A percentile compares a stretch with the other conserved stretches of the same genome.
phyloP scores from a whole-genome alignment of 2,113 vertebrate species.

The Psilopsiagon aurifrons region DNA sequence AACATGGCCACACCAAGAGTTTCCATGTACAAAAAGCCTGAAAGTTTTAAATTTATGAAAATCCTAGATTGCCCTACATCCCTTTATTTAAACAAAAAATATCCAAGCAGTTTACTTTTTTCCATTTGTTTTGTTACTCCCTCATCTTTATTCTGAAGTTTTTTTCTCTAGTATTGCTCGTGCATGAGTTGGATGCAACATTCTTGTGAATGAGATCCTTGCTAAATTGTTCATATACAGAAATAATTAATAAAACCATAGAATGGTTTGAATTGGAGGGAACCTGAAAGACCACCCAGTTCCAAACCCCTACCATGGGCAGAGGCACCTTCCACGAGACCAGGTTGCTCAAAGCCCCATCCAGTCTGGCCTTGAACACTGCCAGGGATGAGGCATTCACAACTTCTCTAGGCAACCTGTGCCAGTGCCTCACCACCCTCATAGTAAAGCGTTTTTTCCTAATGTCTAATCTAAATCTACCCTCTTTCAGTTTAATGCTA shows the following conservation, averaged over 20 bases:
- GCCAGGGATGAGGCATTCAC: neutral
- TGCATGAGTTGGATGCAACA: neutral
- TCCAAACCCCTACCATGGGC: neutral
- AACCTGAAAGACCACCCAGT: neutral
- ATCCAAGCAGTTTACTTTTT: neutral
- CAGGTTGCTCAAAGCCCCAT: neutral
- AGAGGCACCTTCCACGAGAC: neutral
- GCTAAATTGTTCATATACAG: neutral
- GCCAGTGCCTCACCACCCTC: neutral
- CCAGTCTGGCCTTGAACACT: neutral
- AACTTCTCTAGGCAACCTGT: neutral
- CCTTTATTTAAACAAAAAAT: neutral
- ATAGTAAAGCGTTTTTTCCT: neutral
- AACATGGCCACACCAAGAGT: neutral
- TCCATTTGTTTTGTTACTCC: neutral
- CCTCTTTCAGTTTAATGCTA: neutral
- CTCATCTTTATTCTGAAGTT: neutral
- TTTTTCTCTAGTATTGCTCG: neutral
- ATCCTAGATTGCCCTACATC: neutral
- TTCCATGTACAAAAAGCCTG: neutral
- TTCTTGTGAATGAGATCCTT: neutral
- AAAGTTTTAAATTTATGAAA: neutral
- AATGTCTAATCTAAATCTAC: neutral
- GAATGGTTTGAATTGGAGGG: neutral
- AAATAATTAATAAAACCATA: neutral